Conservation (phyloP, 1,140 invertebrate species). For the Magallana gigas region DNA sequence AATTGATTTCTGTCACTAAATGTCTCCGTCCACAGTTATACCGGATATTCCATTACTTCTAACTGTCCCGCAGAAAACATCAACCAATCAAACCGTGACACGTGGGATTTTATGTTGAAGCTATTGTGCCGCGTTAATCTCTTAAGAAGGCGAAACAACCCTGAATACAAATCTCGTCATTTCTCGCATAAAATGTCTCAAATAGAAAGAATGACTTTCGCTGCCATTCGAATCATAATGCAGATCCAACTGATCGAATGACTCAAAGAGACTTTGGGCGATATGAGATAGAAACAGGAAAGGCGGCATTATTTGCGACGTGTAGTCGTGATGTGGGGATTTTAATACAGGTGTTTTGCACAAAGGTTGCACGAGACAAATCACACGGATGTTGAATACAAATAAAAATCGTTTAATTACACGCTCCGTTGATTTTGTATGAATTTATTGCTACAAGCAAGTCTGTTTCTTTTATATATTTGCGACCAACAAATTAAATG, state of each 20-base stretch:
- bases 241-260: neutral
- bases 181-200: neutral
- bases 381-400: constrained; percentile 15
- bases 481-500: neutral
- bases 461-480: neutral
- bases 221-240: neutral
- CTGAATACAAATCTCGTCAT: neutral
- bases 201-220: neutral
- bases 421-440: neutral
- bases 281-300: neutral
- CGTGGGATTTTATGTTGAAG: constrained; percentile 28
- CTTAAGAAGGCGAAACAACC: neutral
- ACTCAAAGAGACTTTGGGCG: constrained; percentile 15
- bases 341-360: neutral
- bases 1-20: constrained; percentile 36
- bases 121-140: constrained; percentile 8
- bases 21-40: constrained; percentile 4
- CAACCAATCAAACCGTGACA: constrained; percentile 26
- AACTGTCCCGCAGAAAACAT: constrained; percentile 34
- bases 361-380: neutral
- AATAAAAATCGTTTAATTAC: neutral
- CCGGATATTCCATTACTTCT: constrained; percentile 34
- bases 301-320: neutral
- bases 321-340: neutral
- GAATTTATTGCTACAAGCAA: neutral